Percentiles rank a stretch among this genome's conserved stretches.
Evolutionary conservation across 2,113 vertebrate genomes (phyloP).

Genomic region (Coryphaenoides rupestris): DNA sequence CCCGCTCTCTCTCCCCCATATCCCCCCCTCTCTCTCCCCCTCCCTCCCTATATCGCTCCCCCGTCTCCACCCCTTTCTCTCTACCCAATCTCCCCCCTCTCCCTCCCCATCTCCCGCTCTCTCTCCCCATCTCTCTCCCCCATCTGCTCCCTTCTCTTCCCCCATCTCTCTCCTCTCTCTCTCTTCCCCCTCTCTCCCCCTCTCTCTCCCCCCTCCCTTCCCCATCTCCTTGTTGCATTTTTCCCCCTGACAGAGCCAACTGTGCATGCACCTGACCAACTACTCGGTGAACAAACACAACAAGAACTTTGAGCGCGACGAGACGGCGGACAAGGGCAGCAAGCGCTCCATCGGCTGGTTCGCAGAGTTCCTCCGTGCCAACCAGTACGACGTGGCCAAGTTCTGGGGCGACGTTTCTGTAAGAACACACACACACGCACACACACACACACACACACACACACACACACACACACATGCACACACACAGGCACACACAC

Average conservation of each 20-base stretch:
- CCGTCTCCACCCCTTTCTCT: not conserved
- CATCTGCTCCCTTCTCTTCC: slow-evolving; percentile 1
- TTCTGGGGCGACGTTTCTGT: slow-evolving; percentile 98
- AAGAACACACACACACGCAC: slow-evolving; percentile 59
- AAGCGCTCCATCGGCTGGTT: slow-evolving; percentile 98
- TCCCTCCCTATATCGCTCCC: not conserved
- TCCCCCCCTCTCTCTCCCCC: not conserved
- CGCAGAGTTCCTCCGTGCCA: slow-evolving; percentile 91
- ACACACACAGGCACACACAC: not conserved
- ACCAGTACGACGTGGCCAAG: slow-evolving; percentile 90
- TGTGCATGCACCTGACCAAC: slow-evolving; percentile 98
- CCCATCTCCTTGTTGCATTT: not conserved
- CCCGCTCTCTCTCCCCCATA: too few species aligned
- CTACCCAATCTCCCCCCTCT: not conserved
- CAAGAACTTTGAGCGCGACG: slow-evolving; percentile 90
- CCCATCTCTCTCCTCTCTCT: slow-evolving; percentile 4
- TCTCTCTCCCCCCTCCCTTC: not conserved
- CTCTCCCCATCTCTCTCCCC: not conserved
- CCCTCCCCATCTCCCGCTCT: too few species aligned
- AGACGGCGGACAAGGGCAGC: slow-evolving; percentile 95
- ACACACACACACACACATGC: slow-evolving; percentile 6
- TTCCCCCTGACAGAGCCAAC: slow-evolving; percentile 81
- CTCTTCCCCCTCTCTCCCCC: not conserved
- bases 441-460: not conserved
- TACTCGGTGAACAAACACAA: slow-evolving; percentile 99